These are phyloP conservation scores for Aporophyla lueneburgensis DNA, from an alignment of 2,888 invertebrate genomes.

Conservation along the genomic window DNA sequence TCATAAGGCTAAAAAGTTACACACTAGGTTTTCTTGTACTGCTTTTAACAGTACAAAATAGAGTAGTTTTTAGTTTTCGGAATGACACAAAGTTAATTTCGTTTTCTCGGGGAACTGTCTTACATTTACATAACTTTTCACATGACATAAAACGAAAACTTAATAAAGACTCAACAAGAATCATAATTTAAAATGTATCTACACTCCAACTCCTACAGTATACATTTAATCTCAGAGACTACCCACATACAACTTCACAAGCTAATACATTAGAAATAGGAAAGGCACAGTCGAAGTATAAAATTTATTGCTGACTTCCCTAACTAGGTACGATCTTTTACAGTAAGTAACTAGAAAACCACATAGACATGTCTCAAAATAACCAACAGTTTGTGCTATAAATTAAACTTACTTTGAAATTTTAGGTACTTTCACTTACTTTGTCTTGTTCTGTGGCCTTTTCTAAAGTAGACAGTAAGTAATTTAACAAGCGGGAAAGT, in stretches of 20 bases:
- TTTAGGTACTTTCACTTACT: conserved; percentile 69
- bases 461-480: conserved; percentile 65
- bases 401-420: conserved; percentile 66
- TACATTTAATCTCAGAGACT: conserved; percentile 85
- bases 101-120: conserved; percentile 72
- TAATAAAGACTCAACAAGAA: conserved; percentile 81
- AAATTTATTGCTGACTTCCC: conserved; percentile 90
- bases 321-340: conserved; percentile 83
- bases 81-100: conserved; percentile 78
- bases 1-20: conserved; percentile 71
- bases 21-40: conserved; percentile 62
- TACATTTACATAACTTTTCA: conserved; percentile 74
- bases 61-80: conserved; percentile 73
- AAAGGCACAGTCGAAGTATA: conserved; percentile 91
- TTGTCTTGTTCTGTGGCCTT: conserved; percentile 63
- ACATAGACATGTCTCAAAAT: conserved; percentile 72
- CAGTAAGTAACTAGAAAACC: conserved; percentile 76
- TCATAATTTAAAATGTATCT: conserved; percentile 74
- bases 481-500: conserved; percentile 69
- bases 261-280: conserved; percentile 90
- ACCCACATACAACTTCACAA: conserved; percentile 85
- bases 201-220: conserved; percentile 83
- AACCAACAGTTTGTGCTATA: conserved; percentile 66
- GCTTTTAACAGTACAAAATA: conserved; percentile 69
- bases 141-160: conserved; percentile 76